These are phyloP conservation scores for Sminthurides aquaticus DNA, from an alignment of 2,888 invertebrate genomes.

Conservation along the genomic window DNA sequence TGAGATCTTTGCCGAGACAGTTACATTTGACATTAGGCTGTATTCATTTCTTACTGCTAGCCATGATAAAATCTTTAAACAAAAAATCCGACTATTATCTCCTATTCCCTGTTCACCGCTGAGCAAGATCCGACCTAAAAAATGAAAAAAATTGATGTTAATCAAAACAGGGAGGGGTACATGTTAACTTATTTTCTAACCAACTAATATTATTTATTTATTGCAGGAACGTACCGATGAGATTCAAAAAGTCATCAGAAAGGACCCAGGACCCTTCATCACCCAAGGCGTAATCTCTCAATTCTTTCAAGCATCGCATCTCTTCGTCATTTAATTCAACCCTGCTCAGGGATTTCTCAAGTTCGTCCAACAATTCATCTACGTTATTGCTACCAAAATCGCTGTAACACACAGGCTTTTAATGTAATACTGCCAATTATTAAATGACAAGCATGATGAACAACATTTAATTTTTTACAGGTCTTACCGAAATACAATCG, in stretches of 20 bases:
- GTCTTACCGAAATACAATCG: slow-evolving; percentile 59
- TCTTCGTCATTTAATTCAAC: slow-evolving; percentile 68
- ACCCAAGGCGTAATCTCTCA: slow-evolving; percentile 77
- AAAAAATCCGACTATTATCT: slow-evolving; percentile 57
- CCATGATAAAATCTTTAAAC: slow-evolving; percentile 64
- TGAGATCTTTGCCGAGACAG: no score
- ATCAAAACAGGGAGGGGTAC: no score
- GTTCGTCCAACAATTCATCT: slow-evolving; percentile 63
- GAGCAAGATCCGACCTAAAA: slow-evolving; percentile 36
- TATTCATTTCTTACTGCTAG: slow-evolving; percentile 63
- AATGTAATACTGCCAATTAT: background rate
- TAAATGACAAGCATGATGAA: background rate
- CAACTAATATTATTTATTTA: no score
- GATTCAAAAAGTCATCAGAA: slow-evolving; percentile 75
- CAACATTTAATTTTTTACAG: background rate
- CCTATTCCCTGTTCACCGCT: slow-evolving; percentile 41
- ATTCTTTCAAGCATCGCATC: slow-evolving; percentile 66
- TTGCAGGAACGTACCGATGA: slow-evolving; percentile 62
- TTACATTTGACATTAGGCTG: no score
- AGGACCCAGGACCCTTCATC: slow-evolving; percentile 89
- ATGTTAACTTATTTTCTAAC: no score
- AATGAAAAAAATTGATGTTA: background rate
- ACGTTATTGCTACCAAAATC: slow-evolving; percentile 45
- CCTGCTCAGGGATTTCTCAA: slow-evolving; percentile 59
- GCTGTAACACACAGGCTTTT: slow-evolving; percentile 23